A percentile compares a stretch with the other conserved stretches of the same genome.
These are phyloP conservation scores for Notarius lentiginosus DNA, from an alignment of 2,113 vertebrate species.

Conservation along the genomic window DNA sequence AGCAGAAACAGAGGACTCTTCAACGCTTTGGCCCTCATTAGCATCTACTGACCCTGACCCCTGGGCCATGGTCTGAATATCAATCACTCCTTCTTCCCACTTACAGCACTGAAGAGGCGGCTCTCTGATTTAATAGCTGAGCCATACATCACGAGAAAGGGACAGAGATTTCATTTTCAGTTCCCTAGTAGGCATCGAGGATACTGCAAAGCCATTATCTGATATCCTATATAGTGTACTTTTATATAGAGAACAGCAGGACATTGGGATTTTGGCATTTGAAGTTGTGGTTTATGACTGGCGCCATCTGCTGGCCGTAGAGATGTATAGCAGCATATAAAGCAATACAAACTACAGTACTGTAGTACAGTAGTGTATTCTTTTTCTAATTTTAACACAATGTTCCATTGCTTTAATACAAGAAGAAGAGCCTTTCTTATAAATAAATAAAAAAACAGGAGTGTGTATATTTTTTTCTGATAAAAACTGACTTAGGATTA, in stretches of 20 bases:
- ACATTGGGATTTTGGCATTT: background rate
- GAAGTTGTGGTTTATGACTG: background rate
- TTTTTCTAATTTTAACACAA: background rate
- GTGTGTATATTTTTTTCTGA: background rate
- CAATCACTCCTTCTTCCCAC: slow-evolving; percentile 53
- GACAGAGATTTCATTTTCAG: background rate
- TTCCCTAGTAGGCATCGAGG: background rate
- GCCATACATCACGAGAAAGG: background rate
- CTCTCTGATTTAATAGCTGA: slow-evolving; percentile 7
- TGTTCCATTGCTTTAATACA: background rate
- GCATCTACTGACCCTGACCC: slow-evolving; percentile 68
- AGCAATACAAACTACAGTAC: background rate
- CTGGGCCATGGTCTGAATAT: slow-evolving; percentile 61
- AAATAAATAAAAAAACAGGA: too few species aligned
- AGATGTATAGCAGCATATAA: background rate
- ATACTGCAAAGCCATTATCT: background rate
- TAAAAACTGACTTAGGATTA: background rate
- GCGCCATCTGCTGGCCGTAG: slow-evolving; percentile 38
- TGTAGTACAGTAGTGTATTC: background rate
- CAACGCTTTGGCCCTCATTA: slow-evolving; percentile 63
- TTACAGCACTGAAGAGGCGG: slow-evolving; percentile 17
- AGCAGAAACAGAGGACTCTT: slow-evolving; percentile 73
- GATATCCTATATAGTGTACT: background rate
- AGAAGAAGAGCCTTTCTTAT: background rate
- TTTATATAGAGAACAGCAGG: background rate